phyloP scores from a whole-genome alignment of 2,888 invertebrate genomes.

The Cartodere bifasciata region DNA sequence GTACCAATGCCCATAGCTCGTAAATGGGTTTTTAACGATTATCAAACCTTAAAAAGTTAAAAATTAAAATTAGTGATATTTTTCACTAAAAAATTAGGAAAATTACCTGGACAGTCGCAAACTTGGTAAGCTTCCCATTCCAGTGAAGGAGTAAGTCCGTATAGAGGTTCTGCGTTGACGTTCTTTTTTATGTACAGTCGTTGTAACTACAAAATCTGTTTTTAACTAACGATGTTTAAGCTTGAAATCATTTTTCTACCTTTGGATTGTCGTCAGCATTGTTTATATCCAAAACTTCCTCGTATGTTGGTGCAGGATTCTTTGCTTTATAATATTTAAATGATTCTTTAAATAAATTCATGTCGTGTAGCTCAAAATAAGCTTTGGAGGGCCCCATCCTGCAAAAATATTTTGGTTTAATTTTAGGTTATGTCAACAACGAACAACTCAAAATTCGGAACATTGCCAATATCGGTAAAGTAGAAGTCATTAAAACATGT shows the following conservation, averaged over 20 bases:
- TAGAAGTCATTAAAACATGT: no score
- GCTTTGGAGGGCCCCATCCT: no score
- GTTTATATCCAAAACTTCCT: conserved; percentile 48
- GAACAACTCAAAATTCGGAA: no score
- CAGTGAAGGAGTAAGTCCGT: conserved; percentile 35
- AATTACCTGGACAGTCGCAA: conserved; percentile 43
- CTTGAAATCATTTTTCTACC: conserved; percentile 12
- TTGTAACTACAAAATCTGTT: no score
- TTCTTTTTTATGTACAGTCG: conserved; percentile 15
- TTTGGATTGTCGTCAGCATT: conserved; percentile 14
- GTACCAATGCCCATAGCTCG: conserved; percentile 59
- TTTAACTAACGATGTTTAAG: no score
- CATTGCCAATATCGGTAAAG: no score
- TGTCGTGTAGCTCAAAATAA: no score
- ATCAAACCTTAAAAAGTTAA: conserved; percentile 48
- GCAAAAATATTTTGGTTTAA: no score
- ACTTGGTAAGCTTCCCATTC: conserved; percentile 55
- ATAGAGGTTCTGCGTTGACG: conserved; percentile 15
- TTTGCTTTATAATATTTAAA: conserved; percentile 75
- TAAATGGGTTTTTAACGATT: conserved; percentile 76
- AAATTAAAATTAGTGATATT: conserved; percentile 8
- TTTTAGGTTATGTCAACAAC: no score
- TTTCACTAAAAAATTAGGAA: conserved; percentile 1
- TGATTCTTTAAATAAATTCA: conserved; percentile 55
- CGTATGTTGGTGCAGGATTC: conserved; percentile 48